Conservation (phyloP, 1,140 invertebrate genomes). For the Drosophila lacteicornis region DNA sequence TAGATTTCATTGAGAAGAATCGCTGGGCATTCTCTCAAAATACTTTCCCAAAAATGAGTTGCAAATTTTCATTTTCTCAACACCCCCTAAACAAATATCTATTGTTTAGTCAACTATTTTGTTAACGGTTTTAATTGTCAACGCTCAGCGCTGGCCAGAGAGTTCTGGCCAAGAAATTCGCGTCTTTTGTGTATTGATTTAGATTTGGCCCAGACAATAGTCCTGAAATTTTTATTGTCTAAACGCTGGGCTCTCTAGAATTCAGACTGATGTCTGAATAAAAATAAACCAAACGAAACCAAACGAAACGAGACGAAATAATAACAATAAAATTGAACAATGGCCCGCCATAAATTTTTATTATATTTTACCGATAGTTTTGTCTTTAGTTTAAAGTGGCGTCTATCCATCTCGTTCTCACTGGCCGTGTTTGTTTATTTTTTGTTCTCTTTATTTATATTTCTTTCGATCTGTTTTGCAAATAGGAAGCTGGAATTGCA, state of each 20-base stretch:
- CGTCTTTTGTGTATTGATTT: slow-evolving; percentile 68
- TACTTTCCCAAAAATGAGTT: slow-evolving; percentile 18
- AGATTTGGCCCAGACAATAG: slow-evolving; percentile 68
- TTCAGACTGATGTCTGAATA: slow-evolving; percentile 26
- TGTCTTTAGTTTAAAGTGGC: slow-evolving; percentile 51
- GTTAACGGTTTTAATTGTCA: slow-evolving; percentile 69
- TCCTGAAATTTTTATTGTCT: slow-evolving; percentile 62
- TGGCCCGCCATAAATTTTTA: slow-evolving; percentile 71
- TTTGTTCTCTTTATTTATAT: slow-evolving; percentile 13
- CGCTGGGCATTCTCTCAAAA: background rate
- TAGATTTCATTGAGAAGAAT: slow-evolving; percentile 18
- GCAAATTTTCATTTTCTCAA: slow-evolving; percentile 9
- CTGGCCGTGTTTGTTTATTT: background rate
- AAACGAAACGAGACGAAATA: slow-evolving; percentile 48
- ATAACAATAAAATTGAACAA: slow-evolving; percentile 77
- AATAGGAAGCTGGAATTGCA: slow-evolving; percentile 49
- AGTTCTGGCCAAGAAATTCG: slow-evolving; percentile 12
- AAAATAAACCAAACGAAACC: slow-evolving; percentile 11
- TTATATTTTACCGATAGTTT: slow-evolving; percentile 75
- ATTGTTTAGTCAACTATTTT: slow-evolving; percentile 51
- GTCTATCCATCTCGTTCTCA: slow-evolving; percentile 42
- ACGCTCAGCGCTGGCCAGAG: background rate
- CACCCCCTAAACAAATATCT: slow-evolving; percentile 17
- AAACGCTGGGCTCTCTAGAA: slow-evolving; percentile 31
- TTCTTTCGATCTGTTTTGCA: slow-evolving; percentile 46